Conservation (phyloP, 2,113 vertebrate species). For the Ophthalmolycus amberensis region DNA sequence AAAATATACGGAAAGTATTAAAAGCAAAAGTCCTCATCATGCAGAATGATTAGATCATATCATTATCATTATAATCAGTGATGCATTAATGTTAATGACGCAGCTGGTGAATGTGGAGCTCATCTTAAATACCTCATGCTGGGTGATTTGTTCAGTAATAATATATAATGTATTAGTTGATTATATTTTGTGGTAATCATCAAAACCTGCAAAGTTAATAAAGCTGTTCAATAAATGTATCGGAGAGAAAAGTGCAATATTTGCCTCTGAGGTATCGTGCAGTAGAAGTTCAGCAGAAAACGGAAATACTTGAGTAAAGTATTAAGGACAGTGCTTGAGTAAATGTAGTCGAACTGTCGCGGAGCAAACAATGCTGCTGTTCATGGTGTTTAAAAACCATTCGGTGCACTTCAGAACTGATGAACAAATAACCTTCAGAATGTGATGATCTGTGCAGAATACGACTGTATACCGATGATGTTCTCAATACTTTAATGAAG, state of each 20-base stretch:
- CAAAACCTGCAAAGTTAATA: background rate
- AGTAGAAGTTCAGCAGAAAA: background rate
- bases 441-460: background rate
- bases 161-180: background rate
- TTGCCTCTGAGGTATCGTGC: background rate
- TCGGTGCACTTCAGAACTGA: background rate
- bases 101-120: background rate
- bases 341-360: background rate
- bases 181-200: background rate
- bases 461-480: background rate
- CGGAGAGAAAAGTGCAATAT: background rate
- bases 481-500: background rate
- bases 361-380: background rate
- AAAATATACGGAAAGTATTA: background rate
- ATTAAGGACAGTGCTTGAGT: background rate
- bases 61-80: background rate
- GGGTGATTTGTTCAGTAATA: background rate
- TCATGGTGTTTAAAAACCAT: background rate
- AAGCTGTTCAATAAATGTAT: background rate
- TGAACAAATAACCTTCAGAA: background rate
- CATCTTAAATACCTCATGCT: background rate
- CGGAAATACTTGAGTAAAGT: background rate
- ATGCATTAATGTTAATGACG: background rate
- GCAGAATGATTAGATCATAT: background rate
- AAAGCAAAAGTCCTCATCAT: background rate